Conservation (phyloP, 2,888 invertebrate species). For the Mesoligia furuncula region DNA sequence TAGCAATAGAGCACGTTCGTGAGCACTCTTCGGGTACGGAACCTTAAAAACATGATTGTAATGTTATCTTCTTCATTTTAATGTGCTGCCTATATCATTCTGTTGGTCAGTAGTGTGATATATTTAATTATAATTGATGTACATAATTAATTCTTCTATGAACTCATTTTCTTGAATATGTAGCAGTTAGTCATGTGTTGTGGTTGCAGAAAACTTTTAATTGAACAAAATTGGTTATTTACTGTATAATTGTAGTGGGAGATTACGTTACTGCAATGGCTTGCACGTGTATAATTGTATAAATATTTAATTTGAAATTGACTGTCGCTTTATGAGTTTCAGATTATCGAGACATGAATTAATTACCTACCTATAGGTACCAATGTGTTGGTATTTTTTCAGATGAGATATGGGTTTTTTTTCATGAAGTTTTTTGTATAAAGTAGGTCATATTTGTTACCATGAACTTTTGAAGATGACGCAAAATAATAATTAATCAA, state of each 20-base stretch:
- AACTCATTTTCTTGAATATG: conserved; percentile 60
- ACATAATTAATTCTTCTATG: conserved; percentile 41
- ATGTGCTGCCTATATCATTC: conserved; percentile 21
- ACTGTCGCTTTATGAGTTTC: not conserved
- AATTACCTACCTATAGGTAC: not conserved
- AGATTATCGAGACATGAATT: not conserved
- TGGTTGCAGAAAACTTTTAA: conserved; percentile 59
- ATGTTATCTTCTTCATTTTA: conserved; percentile 24
- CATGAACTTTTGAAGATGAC: not conserved
- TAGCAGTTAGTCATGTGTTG: conserved; percentile 55
- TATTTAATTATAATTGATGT: conserved; percentile 46
- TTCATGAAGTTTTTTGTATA: not conserved
- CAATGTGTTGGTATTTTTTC: not conserved
- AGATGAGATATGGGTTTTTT: not conserved
- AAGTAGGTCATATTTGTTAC: not conserved
- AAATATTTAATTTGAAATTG: conserved; percentile 4
- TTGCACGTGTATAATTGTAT: conserved; percentile 45
- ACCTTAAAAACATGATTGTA: conserved; percentile 19
- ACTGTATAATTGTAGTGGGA: conserved; percentile 28
- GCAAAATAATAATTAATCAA: not conserved
- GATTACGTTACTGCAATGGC: conserved; percentile 20
- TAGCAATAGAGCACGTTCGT: not conserved
- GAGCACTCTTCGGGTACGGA: not conserved
- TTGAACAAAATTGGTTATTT: conserved; percentile 56
- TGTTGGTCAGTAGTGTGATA: conserved; percentile 39